Evolutionary conservation across 2,888 invertebrate genomes (phyloP).

Genomic region (Lochmaea crataegi): DNA sequence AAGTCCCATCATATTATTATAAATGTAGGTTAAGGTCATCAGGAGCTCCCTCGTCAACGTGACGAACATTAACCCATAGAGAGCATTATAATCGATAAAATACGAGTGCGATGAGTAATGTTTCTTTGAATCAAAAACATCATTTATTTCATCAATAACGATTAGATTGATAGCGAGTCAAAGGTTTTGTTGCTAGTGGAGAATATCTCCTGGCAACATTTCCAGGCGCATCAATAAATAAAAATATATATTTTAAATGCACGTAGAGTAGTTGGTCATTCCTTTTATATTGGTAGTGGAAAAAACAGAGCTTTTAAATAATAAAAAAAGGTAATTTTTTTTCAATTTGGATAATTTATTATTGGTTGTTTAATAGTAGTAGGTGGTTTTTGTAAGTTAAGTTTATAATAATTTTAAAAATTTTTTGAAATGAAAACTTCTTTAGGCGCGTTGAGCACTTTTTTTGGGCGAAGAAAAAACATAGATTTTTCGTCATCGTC

Average conservation of each 20-base stretch:
- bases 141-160: conserved; percentile 10
- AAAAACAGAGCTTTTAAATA: neutral
- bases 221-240: conserved; percentile 42
- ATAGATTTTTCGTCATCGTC: no score
- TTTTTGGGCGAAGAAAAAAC: no score
- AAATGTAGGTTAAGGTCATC: neutral
- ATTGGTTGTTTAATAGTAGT: neutral
- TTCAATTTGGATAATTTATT: neutral
- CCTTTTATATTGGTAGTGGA: neutral
- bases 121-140: neutral
- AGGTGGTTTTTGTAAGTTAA: neutral
- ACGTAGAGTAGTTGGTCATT: conserved; percentile 16
- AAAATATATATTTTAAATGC: conserved; percentile 30
- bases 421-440: no score
- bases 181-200: conserved; percentile 46
- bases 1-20: neutral
- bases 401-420: neutral
- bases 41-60: neutral
- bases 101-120: neutral
- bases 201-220: conserved; percentile 48
- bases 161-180: neutral
- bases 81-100: neutral
- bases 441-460: no score
- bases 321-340: neutral
- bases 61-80: neutral